Percentiles rank a stretch among this genome's conserved stretches.
Evolutionary conservation across 2,113 vertebrate species (phyloP).

Genomic region (Sebastes fasciatus): DNA sequence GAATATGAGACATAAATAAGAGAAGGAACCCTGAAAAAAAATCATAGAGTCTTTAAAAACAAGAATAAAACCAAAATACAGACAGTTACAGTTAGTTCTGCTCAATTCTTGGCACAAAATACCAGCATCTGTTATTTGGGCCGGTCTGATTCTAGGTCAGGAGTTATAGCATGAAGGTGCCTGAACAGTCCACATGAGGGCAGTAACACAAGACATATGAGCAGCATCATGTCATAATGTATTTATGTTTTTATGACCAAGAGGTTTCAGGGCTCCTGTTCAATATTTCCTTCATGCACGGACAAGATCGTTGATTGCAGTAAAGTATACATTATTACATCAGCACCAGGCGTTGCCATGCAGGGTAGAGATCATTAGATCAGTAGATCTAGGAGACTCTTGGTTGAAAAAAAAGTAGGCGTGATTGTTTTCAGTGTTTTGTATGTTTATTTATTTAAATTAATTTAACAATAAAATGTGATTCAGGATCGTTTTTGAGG

Average conservation of each 20-base stretch:
- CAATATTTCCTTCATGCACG: neutral
- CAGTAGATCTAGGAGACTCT: neutral
- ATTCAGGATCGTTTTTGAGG: neutral
- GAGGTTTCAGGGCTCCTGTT: neutral
- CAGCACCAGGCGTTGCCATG: too few relatives aligned
- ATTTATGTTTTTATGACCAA: neutral
- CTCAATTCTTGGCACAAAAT: neutral
- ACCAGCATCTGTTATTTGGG: constrained; percentile 4
- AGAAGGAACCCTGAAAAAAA: neutral
- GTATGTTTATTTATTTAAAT: neutral
- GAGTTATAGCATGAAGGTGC: neutral
- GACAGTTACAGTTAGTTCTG: neutral
- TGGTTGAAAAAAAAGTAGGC: neutral
- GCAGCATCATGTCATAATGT: neutral
- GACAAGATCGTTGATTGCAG: neutral
- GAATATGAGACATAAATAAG: neutral
- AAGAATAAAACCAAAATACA: neutral
- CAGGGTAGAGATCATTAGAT: neutral
- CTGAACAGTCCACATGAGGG: constrained; percentile 49
- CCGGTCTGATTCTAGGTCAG: neutral
- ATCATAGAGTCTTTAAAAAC: neutral
- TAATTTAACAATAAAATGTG: neutral
- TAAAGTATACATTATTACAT: neutral
- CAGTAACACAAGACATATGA: constrained; percentile 19
- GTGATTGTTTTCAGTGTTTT: neutral